Conservation (phyloP, 1,140 invertebrate genomes). For the Penaeus vannamei region DNA sequence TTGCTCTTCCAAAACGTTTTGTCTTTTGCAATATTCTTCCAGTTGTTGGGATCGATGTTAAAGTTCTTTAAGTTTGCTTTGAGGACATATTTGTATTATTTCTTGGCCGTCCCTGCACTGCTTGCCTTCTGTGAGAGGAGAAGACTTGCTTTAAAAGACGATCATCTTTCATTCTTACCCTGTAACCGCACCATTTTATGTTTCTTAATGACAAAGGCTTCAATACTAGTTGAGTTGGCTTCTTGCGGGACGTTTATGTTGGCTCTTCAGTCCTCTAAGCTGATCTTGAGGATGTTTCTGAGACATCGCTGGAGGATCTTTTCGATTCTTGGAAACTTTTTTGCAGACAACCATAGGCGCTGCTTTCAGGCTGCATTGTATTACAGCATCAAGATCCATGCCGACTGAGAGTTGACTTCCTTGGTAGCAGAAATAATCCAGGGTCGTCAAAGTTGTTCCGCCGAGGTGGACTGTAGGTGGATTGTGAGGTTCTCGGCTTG, state of each 20-base stretch:
- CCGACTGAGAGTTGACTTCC: no score
- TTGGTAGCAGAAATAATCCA: no score
- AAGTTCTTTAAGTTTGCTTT: background rate
- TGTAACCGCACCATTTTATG: slow-evolving; percentile 5
- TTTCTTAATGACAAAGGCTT: background rate
- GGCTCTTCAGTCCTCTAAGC: slow-evolving; percentile 10
- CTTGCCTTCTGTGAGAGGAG: background rate
- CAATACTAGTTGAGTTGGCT: slow-evolving; percentile 5
- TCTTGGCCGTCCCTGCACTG: slow-evolving; percentile 4
- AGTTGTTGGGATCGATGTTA: slow-evolving; percentile 12
- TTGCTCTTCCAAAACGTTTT: background rate
- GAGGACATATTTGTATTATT: slow-evolving; percentile 6
- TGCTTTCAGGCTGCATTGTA: no score
- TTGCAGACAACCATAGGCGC: no score
- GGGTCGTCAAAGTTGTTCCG: no score
- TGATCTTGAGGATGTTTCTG: slow-evolving; percentile 12
- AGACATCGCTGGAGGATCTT: background rate
- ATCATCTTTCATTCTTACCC: background rate
- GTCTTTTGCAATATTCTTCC: slow-evolving; percentile 5
- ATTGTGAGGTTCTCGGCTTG: no score
- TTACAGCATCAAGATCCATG: no score
- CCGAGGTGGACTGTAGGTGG: no score
- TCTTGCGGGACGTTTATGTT: slow-evolving; percentile 4
- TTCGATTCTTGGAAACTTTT: no score
- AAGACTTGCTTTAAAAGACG: slow-evolving; percentile 12